phyloP scores from a whole-genome alignment of 2,113 vertebrate species.

The Macquaria ambigua region DNA sequence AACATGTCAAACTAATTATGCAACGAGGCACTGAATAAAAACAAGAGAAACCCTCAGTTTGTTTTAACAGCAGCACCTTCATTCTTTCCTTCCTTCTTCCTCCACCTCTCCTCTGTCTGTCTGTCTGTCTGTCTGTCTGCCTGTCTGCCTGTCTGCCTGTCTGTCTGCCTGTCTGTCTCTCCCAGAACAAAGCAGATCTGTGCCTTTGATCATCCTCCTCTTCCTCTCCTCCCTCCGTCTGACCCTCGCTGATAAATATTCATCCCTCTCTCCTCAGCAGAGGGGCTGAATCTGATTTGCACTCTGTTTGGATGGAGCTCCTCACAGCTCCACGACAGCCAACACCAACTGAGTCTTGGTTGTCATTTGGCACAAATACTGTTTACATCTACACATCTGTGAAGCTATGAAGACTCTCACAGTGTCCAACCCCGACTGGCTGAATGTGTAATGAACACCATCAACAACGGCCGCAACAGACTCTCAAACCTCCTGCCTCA shows the following conservation, averaged over 20 bases:
- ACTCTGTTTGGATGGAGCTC: constrained; percentile 50
- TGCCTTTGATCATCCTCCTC: constrained; percentile 72
- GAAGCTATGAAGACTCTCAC: constrained; percentile 8
- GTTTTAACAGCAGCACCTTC: constrained; percentile 1
- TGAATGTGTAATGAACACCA: neutral
- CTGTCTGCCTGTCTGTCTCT: constrained; percentile 17
- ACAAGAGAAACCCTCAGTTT: neutral
- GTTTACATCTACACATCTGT: constrained; percentile 60
- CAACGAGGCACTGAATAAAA: neutral
- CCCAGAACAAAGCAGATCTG: constrained; percentile 71
- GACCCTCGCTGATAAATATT: constrained; percentile 76
- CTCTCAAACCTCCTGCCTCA: constrained; percentile 45
- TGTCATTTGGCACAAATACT: constrained; percentile 48
- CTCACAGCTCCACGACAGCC: constrained; percentile 27
- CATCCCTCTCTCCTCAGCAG: constrained; percentile 56
- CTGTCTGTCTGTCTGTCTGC: neutral
- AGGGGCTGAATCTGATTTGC: constrained; percentile 66
- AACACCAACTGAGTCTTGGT: constrained; percentile 24
- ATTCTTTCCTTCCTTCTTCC: neutral
- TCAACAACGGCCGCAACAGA: constrained; percentile 17
- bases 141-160: constrained; percentile 1
- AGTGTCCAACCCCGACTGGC: constrained; percentile 9
- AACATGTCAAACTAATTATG: constrained; percentile 16
- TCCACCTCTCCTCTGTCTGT: too few species aligned
- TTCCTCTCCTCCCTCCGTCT: constrained; percentile 63